Evolutionary conservation across 2,888 invertebrate genomes (phyloP).

Genomic region (Pasiphila rectangulata): DNA sequence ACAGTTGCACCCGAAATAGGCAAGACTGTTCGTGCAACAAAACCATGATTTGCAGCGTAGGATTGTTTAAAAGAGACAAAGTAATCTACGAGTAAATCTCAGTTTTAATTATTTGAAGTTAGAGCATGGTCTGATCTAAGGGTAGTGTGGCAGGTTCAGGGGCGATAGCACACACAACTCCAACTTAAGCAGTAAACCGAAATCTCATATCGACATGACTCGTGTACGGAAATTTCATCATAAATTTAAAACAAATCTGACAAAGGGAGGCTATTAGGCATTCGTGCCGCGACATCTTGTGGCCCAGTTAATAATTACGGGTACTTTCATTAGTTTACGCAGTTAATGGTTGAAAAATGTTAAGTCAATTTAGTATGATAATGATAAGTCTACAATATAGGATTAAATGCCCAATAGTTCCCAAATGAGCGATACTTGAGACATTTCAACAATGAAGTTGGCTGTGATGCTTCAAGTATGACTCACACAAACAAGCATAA

Average conservation of each 20-base stretch:
- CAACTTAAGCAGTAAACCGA: conserved; percentile 69
- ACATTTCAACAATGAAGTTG: conserved; percentile 35
- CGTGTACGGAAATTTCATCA: conserved; percentile 60
- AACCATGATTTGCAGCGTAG: neutral
- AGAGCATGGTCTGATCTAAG: neutral
- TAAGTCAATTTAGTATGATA: conserved; percentile 80
- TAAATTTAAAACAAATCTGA: conserved; percentile 55
- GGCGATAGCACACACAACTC: conserved; percentile 66
- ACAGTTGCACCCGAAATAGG: neutral
- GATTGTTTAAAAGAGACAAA: too few relatives aligned
- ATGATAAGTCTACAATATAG: conserved; percentile 78
- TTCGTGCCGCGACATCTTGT: conserved; percentile 75
- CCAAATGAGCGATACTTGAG: conserved; percentile 69
- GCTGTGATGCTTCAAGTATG: conserved; percentile 55
- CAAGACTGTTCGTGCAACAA: neutral
- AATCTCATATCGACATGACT: conserved; percentile 70
- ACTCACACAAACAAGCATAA: conserved; percentile 76
- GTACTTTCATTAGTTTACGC: conserved; percentile 76
- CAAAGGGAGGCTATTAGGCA: conserved; percentile 79
- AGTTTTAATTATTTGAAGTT: neutral
- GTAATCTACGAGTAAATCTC: too few relatives aligned
- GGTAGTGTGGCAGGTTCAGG: conserved; percentile 27
- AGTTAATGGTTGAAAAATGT: conserved; percentile 80
- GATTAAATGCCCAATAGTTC: conserved; percentile 82
- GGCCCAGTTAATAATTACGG: conserved; percentile 76